Evolutionary conservation across 2,888 invertebrate species (phyloP).

Genomic region (Calameuta filiformis): DNA sequence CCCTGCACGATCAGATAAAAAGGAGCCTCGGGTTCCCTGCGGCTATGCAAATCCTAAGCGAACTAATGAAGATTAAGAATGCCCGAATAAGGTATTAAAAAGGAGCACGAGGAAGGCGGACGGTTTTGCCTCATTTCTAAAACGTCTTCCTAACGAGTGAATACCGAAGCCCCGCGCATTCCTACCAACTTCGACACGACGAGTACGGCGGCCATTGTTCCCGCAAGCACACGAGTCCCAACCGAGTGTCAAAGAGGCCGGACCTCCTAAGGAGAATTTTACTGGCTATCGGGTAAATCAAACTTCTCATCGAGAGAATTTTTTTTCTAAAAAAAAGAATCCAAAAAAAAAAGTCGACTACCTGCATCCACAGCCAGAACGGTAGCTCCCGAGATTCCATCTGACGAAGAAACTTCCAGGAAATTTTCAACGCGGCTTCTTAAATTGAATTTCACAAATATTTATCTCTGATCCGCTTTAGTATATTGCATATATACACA

Average conservation of each 20-base stretch:
- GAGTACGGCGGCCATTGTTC: constrained; percentile 43
- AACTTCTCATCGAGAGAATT: constrained; percentile 32
- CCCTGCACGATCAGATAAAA: constrained; percentile 59
- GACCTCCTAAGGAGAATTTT: constrained; percentile 60
- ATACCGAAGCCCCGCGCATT: constrained; percentile 50
- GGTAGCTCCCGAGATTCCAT: neutral
- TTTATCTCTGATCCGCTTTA: neutral
- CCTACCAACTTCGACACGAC: constrained; percentile 37
- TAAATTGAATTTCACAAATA: neutral
- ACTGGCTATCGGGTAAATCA: constrained; percentile 33
- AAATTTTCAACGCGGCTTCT: neutral
- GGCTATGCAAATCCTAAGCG: constrained; percentile 59
- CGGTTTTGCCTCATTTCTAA: constrained; percentile 55
- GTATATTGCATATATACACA: too few relatives aligned
- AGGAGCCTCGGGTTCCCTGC: constrained; percentile 40
- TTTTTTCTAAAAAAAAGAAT: neutral
- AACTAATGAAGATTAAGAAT: constrained; percentile 65
- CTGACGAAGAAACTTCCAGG: neutral
- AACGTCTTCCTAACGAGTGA: constrained; percentile 59
- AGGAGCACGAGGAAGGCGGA: constrained; percentile 17
- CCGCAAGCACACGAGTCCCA: constrained; percentile 20
- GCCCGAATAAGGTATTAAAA: constrained; percentile 41
- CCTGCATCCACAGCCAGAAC: neutral
- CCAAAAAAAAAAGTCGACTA: neutral
- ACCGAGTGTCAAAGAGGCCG: constrained; percentile 43